These are phyloP conservation scores for Pelvicachromis taeniatus DNA, from an alignment of 2,113 vertebrate genomes.

Conservation along the genomic window DNA sequence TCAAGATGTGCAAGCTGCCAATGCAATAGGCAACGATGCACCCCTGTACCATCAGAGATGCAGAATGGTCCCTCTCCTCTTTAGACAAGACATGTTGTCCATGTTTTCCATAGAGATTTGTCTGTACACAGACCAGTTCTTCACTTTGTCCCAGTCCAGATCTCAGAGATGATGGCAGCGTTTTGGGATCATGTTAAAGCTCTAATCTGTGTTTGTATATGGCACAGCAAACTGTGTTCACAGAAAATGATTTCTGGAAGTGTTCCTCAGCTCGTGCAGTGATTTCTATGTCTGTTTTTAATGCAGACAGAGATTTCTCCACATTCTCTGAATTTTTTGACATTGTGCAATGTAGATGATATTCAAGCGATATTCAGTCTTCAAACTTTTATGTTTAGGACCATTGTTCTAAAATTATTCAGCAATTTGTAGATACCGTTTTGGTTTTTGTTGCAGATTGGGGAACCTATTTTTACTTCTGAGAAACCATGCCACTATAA, in stretches of 20 bases:
- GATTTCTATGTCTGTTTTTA: neutral
- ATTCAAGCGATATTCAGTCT: neutral
- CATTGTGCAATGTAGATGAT: neutral
- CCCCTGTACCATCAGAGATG: neutral
- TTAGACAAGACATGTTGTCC: neutral
- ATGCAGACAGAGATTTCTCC: neutral
- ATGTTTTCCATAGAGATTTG: neutral
- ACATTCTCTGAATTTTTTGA: neutral
- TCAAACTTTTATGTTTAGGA: neutral
- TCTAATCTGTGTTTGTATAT: neutral
- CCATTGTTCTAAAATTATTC: neutral
- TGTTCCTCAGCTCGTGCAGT: neutral
- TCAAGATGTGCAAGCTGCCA: neutral
- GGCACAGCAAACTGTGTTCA: neutral
- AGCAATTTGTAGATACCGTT: neutral
- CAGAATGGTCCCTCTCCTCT: neutral
- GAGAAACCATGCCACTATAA: neutral
- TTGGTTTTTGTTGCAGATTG: neutral
- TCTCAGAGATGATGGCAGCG: neutral
- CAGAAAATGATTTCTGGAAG: neutral
- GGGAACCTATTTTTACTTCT: neutral
- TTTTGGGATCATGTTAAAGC: neutral
- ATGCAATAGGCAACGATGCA: neutral
- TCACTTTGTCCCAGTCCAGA: neutral
- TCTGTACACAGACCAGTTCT: neutral